A percentile compares a stretch with the other conserved stretches of the same genome.
Evolutionary conservation across 2,113 vertebrate genomes (phyloP).

Genomic region (Vulpes vulpes): DNA sequence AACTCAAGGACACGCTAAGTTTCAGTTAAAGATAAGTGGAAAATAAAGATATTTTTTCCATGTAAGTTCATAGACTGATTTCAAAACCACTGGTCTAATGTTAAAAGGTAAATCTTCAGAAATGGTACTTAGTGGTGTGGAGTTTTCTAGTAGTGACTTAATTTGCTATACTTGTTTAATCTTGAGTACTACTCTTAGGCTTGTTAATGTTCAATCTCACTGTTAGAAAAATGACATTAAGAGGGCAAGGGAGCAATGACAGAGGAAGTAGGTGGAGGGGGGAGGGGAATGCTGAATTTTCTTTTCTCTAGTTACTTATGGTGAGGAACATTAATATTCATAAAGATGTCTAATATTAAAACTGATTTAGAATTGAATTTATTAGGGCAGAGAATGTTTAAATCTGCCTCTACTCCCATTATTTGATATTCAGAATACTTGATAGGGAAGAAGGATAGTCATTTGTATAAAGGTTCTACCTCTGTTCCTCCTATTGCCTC

Average conservation of each 20-base stretch:
- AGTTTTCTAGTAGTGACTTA: slow-evolving; percentile 66
- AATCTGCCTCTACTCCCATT: slow-evolving; percentile 60
- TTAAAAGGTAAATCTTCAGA: slow-evolving; percentile 48
- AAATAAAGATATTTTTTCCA: slow-evolving; percentile 17
- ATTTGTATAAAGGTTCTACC: slow-evolving; percentile 39
- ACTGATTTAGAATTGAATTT: slow-evolving; percentile 70
- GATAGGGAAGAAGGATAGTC: slow-evolving; percentile 11
- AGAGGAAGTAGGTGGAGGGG: slow-evolving; percentile 53
- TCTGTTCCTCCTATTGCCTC: slow-evolving; percentile 46
- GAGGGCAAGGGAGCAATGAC: slow-evolving; percentile 9
- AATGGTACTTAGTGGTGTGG: not conserved
- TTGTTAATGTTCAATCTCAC: slow-evolving; percentile 34
- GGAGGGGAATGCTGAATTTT: slow-evolving; percentile 60
- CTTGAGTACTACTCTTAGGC: slow-evolving; percentile 41
- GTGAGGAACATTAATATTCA: slow-evolving; percentile 79
- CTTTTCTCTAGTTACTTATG: slow-evolving; percentile 71
- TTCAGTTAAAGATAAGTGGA: slow-evolving; percentile 28
- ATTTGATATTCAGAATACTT: slow-evolving; percentile 68
- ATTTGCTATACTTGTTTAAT: slow-evolving; percentile 68
- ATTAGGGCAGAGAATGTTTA: slow-evolving; percentile 67
- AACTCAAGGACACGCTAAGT: slow-evolving; percentile 26
- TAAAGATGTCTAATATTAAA: slow-evolving; percentile 77
- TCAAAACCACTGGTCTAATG: not conserved
- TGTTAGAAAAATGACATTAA: slow-evolving; percentile 63
- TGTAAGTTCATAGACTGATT: not conserved